phyloP scores from a whole-genome alignment of 2,888 invertebrate genomes.

The Brassicogethes aeneus region DNA sequence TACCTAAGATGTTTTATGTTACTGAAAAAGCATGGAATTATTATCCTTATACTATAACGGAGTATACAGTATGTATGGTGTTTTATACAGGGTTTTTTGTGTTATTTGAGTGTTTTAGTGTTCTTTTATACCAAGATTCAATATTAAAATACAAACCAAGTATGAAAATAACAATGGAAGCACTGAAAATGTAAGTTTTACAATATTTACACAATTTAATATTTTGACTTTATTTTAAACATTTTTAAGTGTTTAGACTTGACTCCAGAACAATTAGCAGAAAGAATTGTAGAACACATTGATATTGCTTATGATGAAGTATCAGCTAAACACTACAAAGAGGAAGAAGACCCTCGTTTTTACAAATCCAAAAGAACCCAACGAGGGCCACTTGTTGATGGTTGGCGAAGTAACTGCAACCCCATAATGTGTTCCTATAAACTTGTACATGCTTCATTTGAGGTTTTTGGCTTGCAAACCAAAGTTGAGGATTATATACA shows the following conservation, averaged over 20 bases:
- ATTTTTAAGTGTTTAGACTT: slow-evolving; percentile 62
- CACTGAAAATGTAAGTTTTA: slow-evolving; percentile 72
- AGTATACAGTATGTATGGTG: slow-evolving; percentile 55
- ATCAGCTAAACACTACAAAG: slow-evolving; percentile 79
- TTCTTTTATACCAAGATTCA: slow-evolving; percentile 80
- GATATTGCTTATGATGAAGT: slow-evolving; percentile 87
- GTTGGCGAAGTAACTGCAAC: slow-evolving; percentile 63
- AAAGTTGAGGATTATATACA: slow-evolving; percentile 84
- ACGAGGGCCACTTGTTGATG: slow-evolving; percentile 75
- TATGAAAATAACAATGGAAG: slow-evolving; percentile 86
- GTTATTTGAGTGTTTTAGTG: slow-evolving; percentile 55
- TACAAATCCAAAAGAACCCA: slow-evolving; percentile 76
- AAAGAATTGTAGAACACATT: slow-evolving; percentile 66
- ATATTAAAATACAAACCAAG: slow-evolving; percentile 76
- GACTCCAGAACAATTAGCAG: slow-evolving; percentile 60
- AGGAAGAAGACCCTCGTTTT: slow-evolving; percentile 77
- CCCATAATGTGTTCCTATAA: slow-evolving; percentile 95
- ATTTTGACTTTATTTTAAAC: background rate
- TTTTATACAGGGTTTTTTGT: slow-evolving; percentile 9
- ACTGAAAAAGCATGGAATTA: slow-evolving; percentile 94
- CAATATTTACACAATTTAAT: background rate
- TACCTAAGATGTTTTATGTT: slow-evolving; percentile 85
- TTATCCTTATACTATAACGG: slow-evolving; percentile 82
- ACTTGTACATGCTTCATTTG: slow-evolving; percentile 75
- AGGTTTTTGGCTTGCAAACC: slow-evolving; percentile 88